Evolutionary conservation across 2,888 invertebrate species (phyloP).

Genomic region (Camponotus fellah): DNA sequence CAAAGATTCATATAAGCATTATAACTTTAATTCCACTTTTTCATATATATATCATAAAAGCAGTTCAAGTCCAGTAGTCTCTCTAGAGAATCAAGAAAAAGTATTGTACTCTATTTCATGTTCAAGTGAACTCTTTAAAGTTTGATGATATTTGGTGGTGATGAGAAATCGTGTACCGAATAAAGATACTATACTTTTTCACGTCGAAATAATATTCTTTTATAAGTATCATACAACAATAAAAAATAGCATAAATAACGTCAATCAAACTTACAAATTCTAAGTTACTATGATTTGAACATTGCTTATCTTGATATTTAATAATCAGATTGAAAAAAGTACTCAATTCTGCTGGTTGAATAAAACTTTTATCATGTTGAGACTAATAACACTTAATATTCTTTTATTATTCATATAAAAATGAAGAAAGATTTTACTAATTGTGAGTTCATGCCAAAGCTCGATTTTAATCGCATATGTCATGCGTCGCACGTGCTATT

Average conservation of each 20-base stretch:
- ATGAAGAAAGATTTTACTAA: conserved; percentile 33
- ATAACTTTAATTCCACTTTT: conserved; percentile 26
- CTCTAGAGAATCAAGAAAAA: conserved; percentile 12
- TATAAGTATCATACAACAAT: neutral
- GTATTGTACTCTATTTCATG: conserved; percentile 8
- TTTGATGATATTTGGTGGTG: conserved; percentile 11
- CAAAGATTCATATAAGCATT: conserved; percentile 14
- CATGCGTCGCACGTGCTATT: conserved; percentile 60
- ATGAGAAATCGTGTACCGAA: neutral
- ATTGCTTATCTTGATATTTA: neutral
- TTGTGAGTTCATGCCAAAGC: conserved; percentile 38
- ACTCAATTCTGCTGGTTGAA: neutral
- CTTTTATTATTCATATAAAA: neutral
- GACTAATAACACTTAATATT: neutral
- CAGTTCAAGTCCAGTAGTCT: neutral
- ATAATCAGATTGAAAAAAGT: neutral
- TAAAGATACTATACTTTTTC: conserved; percentile 10
- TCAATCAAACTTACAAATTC: neutral
- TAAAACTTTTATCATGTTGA: neutral
- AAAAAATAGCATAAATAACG: neutral
- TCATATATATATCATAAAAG: conserved; percentile 22
- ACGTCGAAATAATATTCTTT: neutral
- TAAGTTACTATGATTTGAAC: neutral
- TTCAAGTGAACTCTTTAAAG: conserved; percentile 31
- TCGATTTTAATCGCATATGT: conserved; percentile 26